These are phyloP conservation scores for Darevskia mixta DNA, from an alignment of 2,797 vertebrate genomes.

Conservation along the genomic window DNA sequence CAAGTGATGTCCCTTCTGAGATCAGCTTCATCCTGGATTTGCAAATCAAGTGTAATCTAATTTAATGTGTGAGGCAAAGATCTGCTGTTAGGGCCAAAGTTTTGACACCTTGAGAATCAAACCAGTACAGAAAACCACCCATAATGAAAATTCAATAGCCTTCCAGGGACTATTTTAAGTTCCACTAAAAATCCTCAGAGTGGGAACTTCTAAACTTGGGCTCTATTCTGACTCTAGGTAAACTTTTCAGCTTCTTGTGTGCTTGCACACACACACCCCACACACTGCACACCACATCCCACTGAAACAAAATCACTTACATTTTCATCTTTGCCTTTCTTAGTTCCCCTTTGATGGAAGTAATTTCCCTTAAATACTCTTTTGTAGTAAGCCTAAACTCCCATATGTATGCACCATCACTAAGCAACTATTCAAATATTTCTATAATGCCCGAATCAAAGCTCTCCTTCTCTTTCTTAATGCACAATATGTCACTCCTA, in stretches of 20 bases:
- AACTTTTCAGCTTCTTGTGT: neutral
- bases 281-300: too few species aligned
- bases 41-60: neutral
- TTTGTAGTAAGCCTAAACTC: neutral
- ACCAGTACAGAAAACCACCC: neutral
- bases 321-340: neutral
- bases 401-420: neutral
- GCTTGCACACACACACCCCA: neutral
- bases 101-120: too few species aligned
- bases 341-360: neutral
- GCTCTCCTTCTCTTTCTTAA: neutral
- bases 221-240: neutral
- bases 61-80: neutral
- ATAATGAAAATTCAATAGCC: neutral
- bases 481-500: neutral
- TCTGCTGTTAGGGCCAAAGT: too few species aligned
- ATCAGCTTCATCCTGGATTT: neutral
- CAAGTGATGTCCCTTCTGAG: neutral
- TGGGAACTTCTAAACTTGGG: neutral
- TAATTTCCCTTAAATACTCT: neutral
- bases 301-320: neutral
- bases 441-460: neutral
- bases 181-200: neutral
- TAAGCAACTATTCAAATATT: neutral
- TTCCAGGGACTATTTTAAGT: neutral